These are phyloP conservation scores for Cryptotermes secundus DNA, from an alignment of 1,140 invertebrate species.

Conservation along the genomic window DNA sequence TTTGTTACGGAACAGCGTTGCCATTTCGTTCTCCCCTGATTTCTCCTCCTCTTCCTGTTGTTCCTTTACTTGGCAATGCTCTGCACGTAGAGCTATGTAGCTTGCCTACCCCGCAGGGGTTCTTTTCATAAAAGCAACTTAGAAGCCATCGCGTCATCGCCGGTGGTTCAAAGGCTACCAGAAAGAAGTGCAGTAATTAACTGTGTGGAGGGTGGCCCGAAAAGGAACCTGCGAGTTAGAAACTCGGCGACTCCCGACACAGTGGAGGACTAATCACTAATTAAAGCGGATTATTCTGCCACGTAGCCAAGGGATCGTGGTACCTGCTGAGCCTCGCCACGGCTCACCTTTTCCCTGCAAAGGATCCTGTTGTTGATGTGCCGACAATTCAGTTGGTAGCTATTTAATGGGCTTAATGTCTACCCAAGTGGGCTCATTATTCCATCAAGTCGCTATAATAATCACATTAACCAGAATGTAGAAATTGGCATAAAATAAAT, in stretches of 20 bases:
- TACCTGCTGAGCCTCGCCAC: not conserved
- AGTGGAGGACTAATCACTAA: constrained; percentile 15
- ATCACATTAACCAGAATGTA: too few relatives aligned
- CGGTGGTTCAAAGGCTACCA: not conserved
- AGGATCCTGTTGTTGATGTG: too few relatives aligned
- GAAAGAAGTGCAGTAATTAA: constrained; percentile 17
- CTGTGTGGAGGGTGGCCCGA: not conserved
- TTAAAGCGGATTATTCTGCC: constrained; percentile 2
- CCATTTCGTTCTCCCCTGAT: not conserved
- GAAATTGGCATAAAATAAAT: too few relatives aligned
- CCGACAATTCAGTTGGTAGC: too few relatives aligned
- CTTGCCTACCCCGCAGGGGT: not conserved
- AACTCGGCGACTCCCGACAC: not conserved
- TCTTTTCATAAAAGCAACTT: constrained; percentile 14
- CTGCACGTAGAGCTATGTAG: not conserved
- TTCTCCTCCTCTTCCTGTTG: not conserved
- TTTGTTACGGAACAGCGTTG: not conserved
- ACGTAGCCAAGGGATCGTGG: not conserved
- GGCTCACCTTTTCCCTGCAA: too few relatives aligned
- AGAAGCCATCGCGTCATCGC: not conserved
- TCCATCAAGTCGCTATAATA: too few relatives aligned
- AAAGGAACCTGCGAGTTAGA: not conserved
- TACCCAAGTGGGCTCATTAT: too few relatives aligned
- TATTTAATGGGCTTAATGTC: too few relatives aligned
- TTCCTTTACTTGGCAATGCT: not conserved